A percentile compares a stretch with the other conserved stretches of the same genome.
Evolutionary conservation across 2,797 vertebrate species (phyloP).

Genomic region (Rhinoraja longicauda): DNA sequence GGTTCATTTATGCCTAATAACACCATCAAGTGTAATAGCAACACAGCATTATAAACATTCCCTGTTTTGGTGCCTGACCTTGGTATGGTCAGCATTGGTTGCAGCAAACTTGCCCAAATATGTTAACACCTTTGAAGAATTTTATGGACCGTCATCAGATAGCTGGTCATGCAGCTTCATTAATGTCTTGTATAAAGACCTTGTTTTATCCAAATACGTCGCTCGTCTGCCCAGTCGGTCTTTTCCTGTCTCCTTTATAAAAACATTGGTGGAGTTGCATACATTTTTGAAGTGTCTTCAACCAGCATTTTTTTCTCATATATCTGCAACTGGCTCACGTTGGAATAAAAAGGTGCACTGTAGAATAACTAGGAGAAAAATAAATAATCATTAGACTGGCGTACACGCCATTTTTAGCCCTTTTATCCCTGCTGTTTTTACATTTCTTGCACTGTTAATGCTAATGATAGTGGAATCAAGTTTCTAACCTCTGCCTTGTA

Average conservation of each 20-base stretch:
- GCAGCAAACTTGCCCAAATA: neutral
- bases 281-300: neutral
- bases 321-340: neutral
- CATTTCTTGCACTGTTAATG: neutral
- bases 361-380: neutral
- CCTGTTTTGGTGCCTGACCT: neutral
- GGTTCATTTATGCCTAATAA: neutral
- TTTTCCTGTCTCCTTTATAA: neutral
- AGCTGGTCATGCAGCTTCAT: neutral
- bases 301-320: neutral
- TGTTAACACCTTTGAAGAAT: neutral
- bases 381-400: neutral
- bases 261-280: neutral
- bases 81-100: neutral
- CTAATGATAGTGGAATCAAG: neutral
- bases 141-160: neutral
- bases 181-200: neutral
- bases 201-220: neutral
- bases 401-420: neutral
- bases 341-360: neutral
- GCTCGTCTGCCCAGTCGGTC: neutral
- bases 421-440: neutral
- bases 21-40: neutral
- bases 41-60: neutral
- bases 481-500: neutral